Conservation (phyloP, 2,888 invertebrate species). For the Meghimatium bilineatum region DNA sequence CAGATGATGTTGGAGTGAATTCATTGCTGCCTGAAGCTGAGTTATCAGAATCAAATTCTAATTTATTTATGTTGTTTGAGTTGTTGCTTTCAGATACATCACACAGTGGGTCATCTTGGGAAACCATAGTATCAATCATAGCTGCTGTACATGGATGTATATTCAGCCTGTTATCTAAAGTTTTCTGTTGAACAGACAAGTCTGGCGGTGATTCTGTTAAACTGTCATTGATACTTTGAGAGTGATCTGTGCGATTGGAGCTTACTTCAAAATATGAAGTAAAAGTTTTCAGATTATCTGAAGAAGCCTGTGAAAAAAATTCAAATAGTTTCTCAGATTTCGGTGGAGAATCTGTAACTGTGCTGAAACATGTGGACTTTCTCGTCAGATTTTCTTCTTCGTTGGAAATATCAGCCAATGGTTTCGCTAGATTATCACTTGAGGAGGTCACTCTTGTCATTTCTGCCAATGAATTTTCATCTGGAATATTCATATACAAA, state of each 20-base stretch:
- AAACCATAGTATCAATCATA: not conserved
- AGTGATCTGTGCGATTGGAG: not conserved
- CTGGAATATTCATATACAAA: constrained; percentile 11
- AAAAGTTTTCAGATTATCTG: not conserved
- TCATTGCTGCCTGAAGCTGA: not conserved
- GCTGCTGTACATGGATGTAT: not conserved
- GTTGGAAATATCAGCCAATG: constrained; percentile 33
- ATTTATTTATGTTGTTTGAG: not conserved
- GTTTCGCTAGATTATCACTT: constrained; percentile 11
- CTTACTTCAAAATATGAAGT: constrained; percentile 1
- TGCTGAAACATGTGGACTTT: not conserved
- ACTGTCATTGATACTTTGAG: not conserved
- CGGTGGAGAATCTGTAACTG: not conserved
- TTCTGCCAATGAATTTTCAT: constrained; percentile 22
- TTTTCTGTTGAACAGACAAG: not conserved
- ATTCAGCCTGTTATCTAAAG: not conserved
- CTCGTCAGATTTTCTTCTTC: constrained; percentile 33
- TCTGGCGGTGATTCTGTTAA: not conserved
- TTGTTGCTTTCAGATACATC: not conserved
- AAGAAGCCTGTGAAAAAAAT: not conserved
- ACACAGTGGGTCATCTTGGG: not conserved
- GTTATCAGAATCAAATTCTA: not conserved
- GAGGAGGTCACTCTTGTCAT: constrained; percentile 19
- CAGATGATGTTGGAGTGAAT: not conserved
- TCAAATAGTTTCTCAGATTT: not conserved